Percentiles rank a stretch among this genome's conserved stretches.
Evolutionary conservation across 1,140 invertebrate genomes (phyloP).

Genomic region (Drosophila arizonae): DNA sequence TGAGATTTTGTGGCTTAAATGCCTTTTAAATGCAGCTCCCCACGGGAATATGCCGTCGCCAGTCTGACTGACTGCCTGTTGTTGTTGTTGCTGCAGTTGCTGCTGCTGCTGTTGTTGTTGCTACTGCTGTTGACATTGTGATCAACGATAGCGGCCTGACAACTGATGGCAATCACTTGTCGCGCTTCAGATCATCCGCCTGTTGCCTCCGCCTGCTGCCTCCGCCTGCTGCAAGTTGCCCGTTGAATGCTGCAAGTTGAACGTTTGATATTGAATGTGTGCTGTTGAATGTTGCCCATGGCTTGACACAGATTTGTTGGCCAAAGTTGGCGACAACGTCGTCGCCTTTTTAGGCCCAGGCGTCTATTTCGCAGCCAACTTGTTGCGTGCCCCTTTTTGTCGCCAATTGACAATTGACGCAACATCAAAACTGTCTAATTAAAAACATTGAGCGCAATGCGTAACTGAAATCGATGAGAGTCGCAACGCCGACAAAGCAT

Average conservation of each 20-base stretch:
- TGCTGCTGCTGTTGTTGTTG: slow-evolving; percentile 33
- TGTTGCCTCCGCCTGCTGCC: slow-evolving; percentile 34
- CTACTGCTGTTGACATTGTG: slow-evolving; percentile 79
- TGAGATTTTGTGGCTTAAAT: slow-evolving; percentile 81
- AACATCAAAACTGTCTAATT: slow-evolving; percentile 80
- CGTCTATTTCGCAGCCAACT: slow-evolving; percentile 62
- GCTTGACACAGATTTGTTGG: slow-evolving; percentile 82
- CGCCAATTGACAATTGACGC: slow-evolving; percentile 76
- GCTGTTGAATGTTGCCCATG: slow-evolving; percentile 49
- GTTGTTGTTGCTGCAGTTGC: slow-evolving; percentile 47
- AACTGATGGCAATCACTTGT: slow-evolving; percentile 82
- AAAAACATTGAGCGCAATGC: slow-evolving; percentile 76
- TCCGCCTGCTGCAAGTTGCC: slow-evolving; percentile 34
- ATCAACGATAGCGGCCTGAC: slow-evolving; percentile 79
- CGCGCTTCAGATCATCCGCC: slow-evolving; percentile 79
- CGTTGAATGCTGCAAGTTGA: slow-evolving; percentile 47
- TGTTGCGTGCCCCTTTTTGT: slow-evolving; percentile 51
- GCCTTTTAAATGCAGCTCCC: slow-evolving; percentile 82
- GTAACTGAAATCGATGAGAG: slow-evolving; percentile 70
- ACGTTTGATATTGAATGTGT: slow-evolving; percentile 42
- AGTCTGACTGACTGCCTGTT: slow-evolving; percentile 64
- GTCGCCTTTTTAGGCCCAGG: slow-evolving; percentile 77
- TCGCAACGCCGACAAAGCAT: slow-evolving; percentile 70
- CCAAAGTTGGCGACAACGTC: slow-evolving; percentile 78
- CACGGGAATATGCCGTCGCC: slow-evolving; percentile 79